These are phyloP conservation scores for Magallana angulata DNA, from an alignment of 1,140 invertebrate genomes.

Conservation along the genomic window DNA sequence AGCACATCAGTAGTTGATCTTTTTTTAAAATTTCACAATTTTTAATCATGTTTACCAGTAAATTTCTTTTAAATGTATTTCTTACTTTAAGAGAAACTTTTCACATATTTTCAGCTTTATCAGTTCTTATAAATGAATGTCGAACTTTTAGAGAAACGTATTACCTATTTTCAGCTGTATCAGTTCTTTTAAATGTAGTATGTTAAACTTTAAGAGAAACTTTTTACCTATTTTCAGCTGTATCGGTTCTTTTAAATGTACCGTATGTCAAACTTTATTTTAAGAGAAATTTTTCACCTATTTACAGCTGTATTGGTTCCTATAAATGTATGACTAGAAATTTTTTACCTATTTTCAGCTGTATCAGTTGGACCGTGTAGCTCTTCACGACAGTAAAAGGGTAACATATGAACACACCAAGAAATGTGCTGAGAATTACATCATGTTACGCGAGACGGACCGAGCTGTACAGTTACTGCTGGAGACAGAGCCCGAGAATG, in stretches of 20 bases:
- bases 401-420: constrained; percentile 80
- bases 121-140: not conserved
- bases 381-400: constrained; percentile 82
- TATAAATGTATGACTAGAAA: no score
- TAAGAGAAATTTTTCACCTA: no score
- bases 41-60: not conserved
- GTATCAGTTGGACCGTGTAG: constrained; percentile 81
- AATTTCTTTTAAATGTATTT: not conserved
- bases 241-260: not conserved
- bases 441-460: constrained; percentile 83
- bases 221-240: no score
- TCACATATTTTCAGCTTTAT: no score
- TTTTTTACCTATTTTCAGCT: constrained; percentile 74
- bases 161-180: no score
- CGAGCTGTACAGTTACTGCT: constrained; percentile 83
- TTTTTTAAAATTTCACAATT: no score
- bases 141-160: no score
- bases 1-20: no score
- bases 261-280: no score
- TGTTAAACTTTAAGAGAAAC: no score
- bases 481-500: constrained; percentile 83
- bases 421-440: constrained; percentile 82
- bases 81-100: no score
- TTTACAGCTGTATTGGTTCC: no score
- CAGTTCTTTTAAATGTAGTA: not conserved